Evolutionary conservation across 2,888 invertebrate genomes (phyloP).

Genomic region (Limenitis camilla): DNA sequence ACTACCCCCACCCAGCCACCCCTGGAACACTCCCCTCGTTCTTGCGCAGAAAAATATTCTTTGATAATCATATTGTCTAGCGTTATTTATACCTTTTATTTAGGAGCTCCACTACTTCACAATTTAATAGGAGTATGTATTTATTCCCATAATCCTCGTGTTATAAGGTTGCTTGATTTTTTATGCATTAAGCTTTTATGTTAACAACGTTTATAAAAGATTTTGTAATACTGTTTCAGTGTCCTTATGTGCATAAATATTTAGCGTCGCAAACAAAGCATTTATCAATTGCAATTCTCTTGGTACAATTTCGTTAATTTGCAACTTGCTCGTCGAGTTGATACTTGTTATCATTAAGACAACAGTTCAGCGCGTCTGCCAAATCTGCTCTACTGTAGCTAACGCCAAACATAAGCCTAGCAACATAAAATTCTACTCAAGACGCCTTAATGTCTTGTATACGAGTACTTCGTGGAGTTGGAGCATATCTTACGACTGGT

Average conservation of each 20-base stretch:
- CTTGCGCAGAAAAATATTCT: slow-evolving; percentile 51
- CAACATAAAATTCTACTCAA: slow-evolving; percentile 20
- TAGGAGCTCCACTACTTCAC: slow-evolving; percentile 13
- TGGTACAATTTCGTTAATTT: slow-evolving; percentile 3
- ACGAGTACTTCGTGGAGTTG: slow-evolving; percentile 10
- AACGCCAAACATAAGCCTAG: slow-evolving; percentile 13
- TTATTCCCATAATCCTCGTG: slow-evolving; percentile 2
- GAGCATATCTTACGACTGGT: slow-evolving; percentile 7
- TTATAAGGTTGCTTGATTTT: slow-evolving; percentile 2
- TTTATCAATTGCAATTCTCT: slow-evolving; percentile 2
- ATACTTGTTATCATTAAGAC: slow-evolving; percentile 5
- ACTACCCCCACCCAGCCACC: slow-evolving; percentile 33
- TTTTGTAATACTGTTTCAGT: background rate
- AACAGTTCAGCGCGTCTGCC: slow-evolving; percentile 3
- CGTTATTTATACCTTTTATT: slow-evolving; percentile 12
- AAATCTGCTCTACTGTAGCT: slow-evolving; percentile 10
- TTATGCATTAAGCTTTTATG: background rate
- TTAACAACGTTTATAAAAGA: background rate
- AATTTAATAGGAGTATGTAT: slow-evolving; percentile 15
- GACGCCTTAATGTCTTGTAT: slow-evolving; percentile 17
- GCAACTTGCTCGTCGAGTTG: slow-evolving; percentile 1
- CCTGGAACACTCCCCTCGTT: slow-evolving; percentile 23
- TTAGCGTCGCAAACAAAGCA: background rate
- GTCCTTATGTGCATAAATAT: background rate
- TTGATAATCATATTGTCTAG: slow-evolving; percentile 39